Percentiles rank a stretch among this genome's conserved stretches.
These are phyloP conservation scores for Neuroscelio doddi DNA, from an alignment of 2,888 invertebrate genomes.

Conservation along the genomic window DNA sequence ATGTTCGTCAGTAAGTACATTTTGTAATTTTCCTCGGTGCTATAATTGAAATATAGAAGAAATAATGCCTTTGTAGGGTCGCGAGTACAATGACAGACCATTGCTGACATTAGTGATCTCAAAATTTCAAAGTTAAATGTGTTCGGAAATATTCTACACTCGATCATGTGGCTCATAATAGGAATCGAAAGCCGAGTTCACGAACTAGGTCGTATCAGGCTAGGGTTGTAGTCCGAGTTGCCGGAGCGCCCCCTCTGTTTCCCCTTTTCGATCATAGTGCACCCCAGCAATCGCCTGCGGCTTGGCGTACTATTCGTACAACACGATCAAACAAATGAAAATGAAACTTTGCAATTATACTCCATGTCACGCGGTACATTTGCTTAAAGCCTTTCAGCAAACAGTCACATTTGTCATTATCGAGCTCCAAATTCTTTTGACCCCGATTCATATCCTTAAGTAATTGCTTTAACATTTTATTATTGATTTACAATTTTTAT, in stretches of 20 bases:
- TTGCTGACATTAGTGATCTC: background rate
- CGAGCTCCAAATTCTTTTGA: no score
- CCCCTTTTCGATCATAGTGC: constrained; percentile 4
- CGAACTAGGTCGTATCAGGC: constrained; percentile 13
- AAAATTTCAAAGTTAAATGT: constrained; percentile 16
- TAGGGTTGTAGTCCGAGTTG: constrained; percentile 20
- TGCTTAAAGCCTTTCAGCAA: constrained; percentile 2
- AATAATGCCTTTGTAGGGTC: no score
- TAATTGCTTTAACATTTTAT: no score
- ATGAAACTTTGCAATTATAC: constrained; percentile 16
- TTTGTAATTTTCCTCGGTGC: no score
- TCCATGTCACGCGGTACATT: constrained; percentile 9
- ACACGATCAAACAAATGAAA: constrained; percentile 1
- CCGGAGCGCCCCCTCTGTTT: background rate
- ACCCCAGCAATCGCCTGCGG: constrained; percentile 13
- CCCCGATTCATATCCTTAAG: no score
- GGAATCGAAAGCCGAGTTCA: background rate
- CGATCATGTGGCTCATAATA: constrained; percentile 15
- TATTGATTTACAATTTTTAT: no score
- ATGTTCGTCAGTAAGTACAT: no score
- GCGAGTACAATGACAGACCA: constrained; percentile 6
- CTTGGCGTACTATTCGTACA: constrained; percentile 1
- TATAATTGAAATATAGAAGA: no score
- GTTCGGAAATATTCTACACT: constrained; percentile 10
- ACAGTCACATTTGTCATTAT: constrained; percentile 4